Evolutionary conservation across 2,797 vertebrate genomes (phyloP), one percentile per base, ranked within the genome.

Genomic region (Chelon labrosus): DNA sequence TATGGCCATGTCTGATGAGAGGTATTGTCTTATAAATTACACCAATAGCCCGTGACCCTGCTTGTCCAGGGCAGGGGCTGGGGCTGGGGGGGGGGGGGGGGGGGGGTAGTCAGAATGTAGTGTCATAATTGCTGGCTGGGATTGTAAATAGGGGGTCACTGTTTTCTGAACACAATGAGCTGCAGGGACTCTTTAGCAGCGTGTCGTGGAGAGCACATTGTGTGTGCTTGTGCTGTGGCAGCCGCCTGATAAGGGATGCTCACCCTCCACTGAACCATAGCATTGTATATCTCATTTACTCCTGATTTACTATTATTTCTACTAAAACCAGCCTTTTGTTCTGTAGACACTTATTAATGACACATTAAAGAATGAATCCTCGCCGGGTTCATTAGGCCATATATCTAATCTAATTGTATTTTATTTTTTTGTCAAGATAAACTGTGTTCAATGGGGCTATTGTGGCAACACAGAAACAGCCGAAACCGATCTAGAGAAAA

Each of bases 121-220:
- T 82, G 88, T 82, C 39, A 80, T 90, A 86, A 89, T 91, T 85
- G 85, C 79, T 73, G 76, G 76, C 88, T 63, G 53, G 56, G 65
- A 72, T 83, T 65, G 79, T 91, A 89, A 91, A 92, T 90, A 85
- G 79, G 82, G 80, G 81, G 85, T 85, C 88, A 87, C 78, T 92
- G 85, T 92, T 91, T 85, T 63, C 71, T 59, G 80, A 87, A 80
- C 86, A 92, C 93, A 92, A 91, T 91, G 77, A 85, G 82, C 80
- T 79, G 70, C 70, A 51, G 73, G 79, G 76, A 68, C 77, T 84
- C 81, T 90, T 91, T 70, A 85, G 70, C 79, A 81, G 80, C 38
- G 5, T 77, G 84, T 72, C 77, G 80, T 84, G 53, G 74, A 73
- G 71, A 78, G 74, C 54, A 55, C 75, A 88, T 82, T 92, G 90